Evolutionary conservation across 2,888 invertebrate species (phyloP), one percentile per base, ranked within the genome.

Genomic region (Metopia argyrocephala): DNA sequence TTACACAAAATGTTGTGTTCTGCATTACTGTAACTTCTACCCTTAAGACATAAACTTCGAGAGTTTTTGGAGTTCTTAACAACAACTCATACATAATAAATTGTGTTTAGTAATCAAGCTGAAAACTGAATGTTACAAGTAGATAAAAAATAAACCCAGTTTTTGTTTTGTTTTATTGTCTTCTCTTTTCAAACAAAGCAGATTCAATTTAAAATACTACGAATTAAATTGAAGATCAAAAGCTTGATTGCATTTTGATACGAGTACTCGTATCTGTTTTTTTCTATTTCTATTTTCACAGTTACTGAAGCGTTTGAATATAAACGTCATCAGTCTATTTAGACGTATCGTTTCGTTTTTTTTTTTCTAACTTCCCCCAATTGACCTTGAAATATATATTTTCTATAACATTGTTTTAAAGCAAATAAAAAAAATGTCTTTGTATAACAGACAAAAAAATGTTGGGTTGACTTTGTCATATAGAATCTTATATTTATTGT

Each of bases 301-400:
- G 85, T 88, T 87, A 87, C 86, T 88, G 88, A 88, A 88, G 87
- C 88, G 87, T 85, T 78, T 79, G 31, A 76, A 79, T 64, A 74
- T 45, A n/a, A 57, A 21, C 64, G 66, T 46, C 75, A 46, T 66
- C 73, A 76, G 57, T 71, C 73, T 65, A 76, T 71, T 56, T 15
- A 38, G 38, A 15, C 38, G 38, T 38, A 15, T 12, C 38, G 38
- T 38, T 38, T 12, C 4, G 15, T 38, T 3, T 74, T 76, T 74
- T 64, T 38, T 38, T 38, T 15, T 2, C 38, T 57, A 78, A 78
- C 83, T 83, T 83, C 83, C 83, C 80, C 27, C 48, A 31, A 59
- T 48, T 69, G 78, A 80, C 83, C 80, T 83, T 83, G 83, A 80
- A 83, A 76, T 80, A 79, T 79, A 81, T 76, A 81, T 78, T 78